Percentiles rank a stretch among this genome's conserved stretches.
These are phyloP conservation scores for Sphenodon punctatus DNA, from an alignment of 2,797 vertebrate species.

Conservation along the genomic window DNA sequence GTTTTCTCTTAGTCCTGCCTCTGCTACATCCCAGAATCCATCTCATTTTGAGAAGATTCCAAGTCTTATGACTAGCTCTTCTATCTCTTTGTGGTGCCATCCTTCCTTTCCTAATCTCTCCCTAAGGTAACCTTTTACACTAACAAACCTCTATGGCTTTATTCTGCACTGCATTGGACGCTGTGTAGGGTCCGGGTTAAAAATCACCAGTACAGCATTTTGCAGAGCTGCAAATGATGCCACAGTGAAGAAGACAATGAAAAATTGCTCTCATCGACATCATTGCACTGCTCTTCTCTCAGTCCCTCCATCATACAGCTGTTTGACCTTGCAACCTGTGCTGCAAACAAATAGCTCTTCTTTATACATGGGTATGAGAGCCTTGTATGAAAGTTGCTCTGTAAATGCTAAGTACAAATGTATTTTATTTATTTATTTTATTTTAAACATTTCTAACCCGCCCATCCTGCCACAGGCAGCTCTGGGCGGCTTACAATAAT, in stretches of 20 bases:
- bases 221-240: background rate
- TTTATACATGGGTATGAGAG: background rate
- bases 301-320: background rate
- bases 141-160: background rate
- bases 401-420: slow-evolving; percentile 4
- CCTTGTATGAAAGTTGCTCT: background rate
- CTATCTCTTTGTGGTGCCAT: background rate
- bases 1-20: background rate
- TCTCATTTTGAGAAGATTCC: background rate
- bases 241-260: background rate
- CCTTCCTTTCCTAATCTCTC: background rate
- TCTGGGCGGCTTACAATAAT: too few species aligned
- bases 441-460: too few species aligned
- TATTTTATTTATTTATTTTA: too few species aligned
- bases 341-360: slow-evolving; percentile 9
- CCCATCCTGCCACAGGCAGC: too few species aligned
- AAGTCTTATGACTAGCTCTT: background rate
- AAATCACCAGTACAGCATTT: fast-evolving
- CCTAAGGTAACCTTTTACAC: background rate
- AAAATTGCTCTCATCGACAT: background rate
- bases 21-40: background rate
- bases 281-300: slow-evolving; percentile 32
- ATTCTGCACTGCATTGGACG: background rate
- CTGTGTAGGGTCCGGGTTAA: background rate
- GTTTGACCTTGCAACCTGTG: background rate